A percentile compares a stretch with the other conserved stretches of the same genome.
Conservation (phyloP, 1,140 invertebrate species). For the Chironomus tepperi region DNA sequence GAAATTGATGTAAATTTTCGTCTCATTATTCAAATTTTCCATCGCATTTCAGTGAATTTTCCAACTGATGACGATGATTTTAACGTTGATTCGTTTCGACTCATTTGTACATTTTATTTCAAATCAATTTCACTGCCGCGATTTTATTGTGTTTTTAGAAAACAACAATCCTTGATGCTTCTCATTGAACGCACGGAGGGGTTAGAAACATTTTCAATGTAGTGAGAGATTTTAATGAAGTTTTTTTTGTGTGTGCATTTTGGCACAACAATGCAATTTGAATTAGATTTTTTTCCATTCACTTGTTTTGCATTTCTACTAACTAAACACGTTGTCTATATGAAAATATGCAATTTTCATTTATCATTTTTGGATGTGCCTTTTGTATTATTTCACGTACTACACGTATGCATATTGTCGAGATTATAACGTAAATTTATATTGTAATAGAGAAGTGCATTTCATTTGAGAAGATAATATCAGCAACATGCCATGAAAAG, state of each 20-base stretch:
- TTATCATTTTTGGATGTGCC: not conserved
- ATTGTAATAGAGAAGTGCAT: not conserved
- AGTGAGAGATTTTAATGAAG: not conserved
- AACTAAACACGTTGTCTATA: no score
- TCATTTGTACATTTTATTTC: constrained; percentile 9
- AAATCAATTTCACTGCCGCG: not conserved
- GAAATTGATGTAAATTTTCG: constrained; percentile 18
- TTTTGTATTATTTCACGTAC: not conserved
- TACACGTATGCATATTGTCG: not conserved
- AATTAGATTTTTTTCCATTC: no score
- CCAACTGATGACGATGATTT: not conserved
- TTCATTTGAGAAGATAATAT: constrained; percentile 17
- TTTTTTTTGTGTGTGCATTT: not conserved
- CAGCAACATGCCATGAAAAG: not conserved
- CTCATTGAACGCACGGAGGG: not conserved
- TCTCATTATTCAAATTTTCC: constrained; percentile 10
- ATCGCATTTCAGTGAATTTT: not conserved
- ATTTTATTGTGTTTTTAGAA: not conserved
- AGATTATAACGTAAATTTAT: not conserved
- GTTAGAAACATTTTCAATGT: not conserved
- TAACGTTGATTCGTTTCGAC: not conserved
- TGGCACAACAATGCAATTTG: not conserved
- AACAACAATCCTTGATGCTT: not conserved
- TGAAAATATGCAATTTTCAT: constrained; percentile 19
- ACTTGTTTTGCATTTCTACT: no score